These are phyloP conservation scores for Neuroscelio doddi DNA, from an alignment of 2,888 invertebrate genomes.

Conservation along the genomic window DNA sequence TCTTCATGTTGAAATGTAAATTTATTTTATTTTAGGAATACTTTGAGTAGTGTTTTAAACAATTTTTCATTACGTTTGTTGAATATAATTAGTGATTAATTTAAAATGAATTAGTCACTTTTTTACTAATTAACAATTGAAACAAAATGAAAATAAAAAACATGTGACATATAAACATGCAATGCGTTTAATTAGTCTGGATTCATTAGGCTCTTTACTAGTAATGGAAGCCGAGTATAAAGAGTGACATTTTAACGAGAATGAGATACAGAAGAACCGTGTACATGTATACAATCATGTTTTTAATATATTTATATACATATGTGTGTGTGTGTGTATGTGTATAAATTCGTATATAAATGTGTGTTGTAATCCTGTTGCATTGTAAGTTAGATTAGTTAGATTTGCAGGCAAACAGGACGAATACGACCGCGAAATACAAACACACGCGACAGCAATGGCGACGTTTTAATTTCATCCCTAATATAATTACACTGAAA, in stretches of 20 bases:
- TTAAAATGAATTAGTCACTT: too few relatives aligned
- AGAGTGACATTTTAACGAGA: conserved; percentile 31
- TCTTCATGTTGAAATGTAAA: neutral
- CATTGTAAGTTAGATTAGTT: conserved; percentile 68
- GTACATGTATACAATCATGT: conserved; percentile 6
- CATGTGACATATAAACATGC: neutral
- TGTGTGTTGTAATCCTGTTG: conserved; percentile 63
- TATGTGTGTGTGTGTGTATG: conserved; percentile 11
- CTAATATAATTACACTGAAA: conserved; percentile 68
- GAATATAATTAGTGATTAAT: neutral
- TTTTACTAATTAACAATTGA: too few relatives aligned
- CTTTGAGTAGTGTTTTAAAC: too few relatives aligned
- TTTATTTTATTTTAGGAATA: neutral
- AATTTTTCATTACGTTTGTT: neutral
- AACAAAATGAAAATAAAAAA: neutral
- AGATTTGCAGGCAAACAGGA: conserved; percentile 64
- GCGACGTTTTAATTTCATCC: conserved; percentile 69
- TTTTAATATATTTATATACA: conserved; percentile 9
- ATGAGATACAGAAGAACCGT: conserved; percentile 37
- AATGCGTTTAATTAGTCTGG: conserved; percentile 49
- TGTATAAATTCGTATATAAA: too few relatives aligned
- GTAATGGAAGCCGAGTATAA: conserved; percentile 48
- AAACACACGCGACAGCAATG: conserved; percentile 54
- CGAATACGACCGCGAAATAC: conserved; percentile 61
- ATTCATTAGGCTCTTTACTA: conserved; percentile 53